Conservation (phyloP, 1,140 invertebrate genomes). For the Heliconius congener region DNA sequence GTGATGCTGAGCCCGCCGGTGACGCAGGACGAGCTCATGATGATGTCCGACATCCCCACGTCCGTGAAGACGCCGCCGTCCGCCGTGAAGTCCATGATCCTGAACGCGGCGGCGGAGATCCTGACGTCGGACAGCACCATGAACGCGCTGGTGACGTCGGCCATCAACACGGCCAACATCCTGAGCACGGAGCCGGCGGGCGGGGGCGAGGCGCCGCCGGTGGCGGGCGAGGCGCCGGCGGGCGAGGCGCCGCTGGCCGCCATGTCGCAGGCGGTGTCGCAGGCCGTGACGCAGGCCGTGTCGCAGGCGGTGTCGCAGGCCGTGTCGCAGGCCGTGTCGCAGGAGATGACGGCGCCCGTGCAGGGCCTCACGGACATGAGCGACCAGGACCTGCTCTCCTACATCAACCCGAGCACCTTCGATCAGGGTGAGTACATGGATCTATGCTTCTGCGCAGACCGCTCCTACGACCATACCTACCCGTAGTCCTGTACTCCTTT, state of each 20-base stretch:
- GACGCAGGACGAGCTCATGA: slow-evolving; percentile 71
- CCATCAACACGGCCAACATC: slow-evolving; percentile 79
- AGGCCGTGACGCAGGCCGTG: slow-evolving; percentile 83
- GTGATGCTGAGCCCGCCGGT: slow-evolving; percentile 29
- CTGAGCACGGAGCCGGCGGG: slow-evolving; percentile 61
- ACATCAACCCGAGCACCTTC: slow-evolving; percentile 93
- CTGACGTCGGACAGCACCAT: slow-evolving; percentile 81
- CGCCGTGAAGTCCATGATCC: slow-evolving; percentile 85
- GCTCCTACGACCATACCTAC: neutral
- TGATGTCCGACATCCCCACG: slow-evolving; percentile 70
- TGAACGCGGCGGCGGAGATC: slow-evolving; percentile 85
- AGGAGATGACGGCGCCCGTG: slow-evolving; percentile 82
- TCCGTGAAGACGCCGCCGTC: slow-evolving; percentile 83
- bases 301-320: slow-evolving; percentile 83
- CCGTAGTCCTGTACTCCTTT: neutral
- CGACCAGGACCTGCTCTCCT: slow-evolving; percentile 91
- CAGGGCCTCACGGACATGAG: slow-evolving; percentile 90
- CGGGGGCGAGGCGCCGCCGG: slow-evolving; percentile 75
- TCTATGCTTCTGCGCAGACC: slow-evolving; percentile 45
- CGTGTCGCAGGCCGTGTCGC: slow-evolving; percentile 83
- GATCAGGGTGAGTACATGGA: slow-evolving; percentile 86
- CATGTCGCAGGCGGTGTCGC: slow-evolving; percentile 79
- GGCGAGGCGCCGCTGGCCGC: slow-evolving; percentile 78
- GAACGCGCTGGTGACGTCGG: slow-evolving; percentile 77
- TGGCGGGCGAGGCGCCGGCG: slow-evolving; percentile 65